Evolutionary conservation across 2,888 invertebrate species (phyloP).

Genomic region (Drosophila aldrichi): DNA sequence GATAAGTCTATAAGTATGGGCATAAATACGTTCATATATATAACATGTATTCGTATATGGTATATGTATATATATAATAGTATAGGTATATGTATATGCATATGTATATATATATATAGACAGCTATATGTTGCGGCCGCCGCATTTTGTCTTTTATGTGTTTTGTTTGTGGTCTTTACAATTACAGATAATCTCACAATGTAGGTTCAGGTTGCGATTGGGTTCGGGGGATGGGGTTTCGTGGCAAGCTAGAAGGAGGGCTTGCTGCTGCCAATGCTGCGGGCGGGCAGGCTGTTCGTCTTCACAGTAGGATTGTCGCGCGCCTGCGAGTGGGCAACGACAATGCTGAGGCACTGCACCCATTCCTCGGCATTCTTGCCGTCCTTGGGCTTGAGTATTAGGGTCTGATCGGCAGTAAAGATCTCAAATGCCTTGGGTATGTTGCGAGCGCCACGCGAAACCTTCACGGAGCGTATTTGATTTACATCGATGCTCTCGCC

Average conservation of each 20-base stretch:
- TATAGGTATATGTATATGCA: slow-evolving; percentile 29
- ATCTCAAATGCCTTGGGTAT: slow-evolving; percentile 98
- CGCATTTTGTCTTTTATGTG: slow-evolving; percentile 55
- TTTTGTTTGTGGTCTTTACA: slow-evolving; percentile 63
- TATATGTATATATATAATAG: slow-evolving; percentile 14
- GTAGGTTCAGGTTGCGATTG: slow-evolving; percentile 42
- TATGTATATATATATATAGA: slow-evolving; percentile 42
- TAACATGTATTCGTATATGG: slow-evolving; percentile 29
- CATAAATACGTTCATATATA: slow-evolving; percentile 43
- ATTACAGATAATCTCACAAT: slow-evolving; percentile 80
- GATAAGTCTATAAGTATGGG: slow-evolving; percentile 64
- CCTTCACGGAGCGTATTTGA: slow-evolving; percentile 97
- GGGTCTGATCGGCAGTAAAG: slow-evolving; percentile 96
- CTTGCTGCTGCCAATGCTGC: slow-evolving; percentile 84
- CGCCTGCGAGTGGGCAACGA: slow-evolving; percentile 91
- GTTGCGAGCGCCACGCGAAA: slow-evolving; percentile 94
- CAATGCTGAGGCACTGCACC: slow-evolving; percentile 97
- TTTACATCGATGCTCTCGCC: slow-evolving; percentile 95
- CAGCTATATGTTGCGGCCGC: slow-evolving; percentile 50
- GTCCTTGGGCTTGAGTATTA: slow-evolving; percentile 97
- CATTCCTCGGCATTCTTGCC: slow-evolving; percentile 98
- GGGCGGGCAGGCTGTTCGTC: slow-evolving; percentile 85
- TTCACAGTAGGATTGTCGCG: slow-evolving; percentile 85
- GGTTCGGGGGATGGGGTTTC: slow-evolving; percentile 1
- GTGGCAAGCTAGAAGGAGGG: slow-evolving; percentile 79